Conservation (phyloP, 1,140 invertebrate species). For the Drosophila santomea region DNA sequence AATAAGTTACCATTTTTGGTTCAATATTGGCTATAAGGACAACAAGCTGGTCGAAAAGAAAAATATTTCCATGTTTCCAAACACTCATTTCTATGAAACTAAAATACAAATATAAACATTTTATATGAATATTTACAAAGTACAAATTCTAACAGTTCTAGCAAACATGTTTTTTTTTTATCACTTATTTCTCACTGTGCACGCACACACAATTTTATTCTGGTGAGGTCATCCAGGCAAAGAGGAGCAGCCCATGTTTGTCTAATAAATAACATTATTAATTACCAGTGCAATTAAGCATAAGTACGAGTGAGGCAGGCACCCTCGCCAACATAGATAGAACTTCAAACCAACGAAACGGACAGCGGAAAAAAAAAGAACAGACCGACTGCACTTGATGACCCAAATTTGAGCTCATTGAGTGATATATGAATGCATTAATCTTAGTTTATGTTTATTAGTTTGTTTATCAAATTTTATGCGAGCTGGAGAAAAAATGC, state of each 20-base stretch:
- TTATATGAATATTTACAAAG: no score
- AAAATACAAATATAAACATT: no score
- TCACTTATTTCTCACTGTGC: conserved; percentile 24
- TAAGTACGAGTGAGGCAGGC: conserved; percentile 62
- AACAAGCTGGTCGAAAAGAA: neutral
- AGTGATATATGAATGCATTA: conserved; percentile 82
- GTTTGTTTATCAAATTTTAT: conserved; percentile 67
- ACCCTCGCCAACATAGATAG: conserved; percentile 32
- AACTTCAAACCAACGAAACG: conserved; percentile 5
- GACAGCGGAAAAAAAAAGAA: neutral
- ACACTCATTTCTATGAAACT: no score
- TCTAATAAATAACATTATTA: conserved; percentile 84
- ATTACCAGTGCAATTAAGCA: conserved; percentile 84
- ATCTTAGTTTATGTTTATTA: conserved; percentile 80
- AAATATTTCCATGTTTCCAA: neutral
- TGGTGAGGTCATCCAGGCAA: conserved; percentile 75
- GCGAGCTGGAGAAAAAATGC: conserved; percentile 42
- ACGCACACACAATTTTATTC: conserved; percentile 38
- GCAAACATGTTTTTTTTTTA: no score
- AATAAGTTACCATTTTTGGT: neutral
- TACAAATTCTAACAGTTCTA: no score
- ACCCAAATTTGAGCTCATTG: conserved; percentile 73
- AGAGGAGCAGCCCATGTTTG: conserved; percentile 56
- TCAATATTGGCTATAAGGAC: neutral
- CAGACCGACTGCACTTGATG: conserved; percentile 67